phyloP scores from a whole-genome alignment of 2,888 invertebrate species.

The Glyphotaelius pellucidus region DNA sequence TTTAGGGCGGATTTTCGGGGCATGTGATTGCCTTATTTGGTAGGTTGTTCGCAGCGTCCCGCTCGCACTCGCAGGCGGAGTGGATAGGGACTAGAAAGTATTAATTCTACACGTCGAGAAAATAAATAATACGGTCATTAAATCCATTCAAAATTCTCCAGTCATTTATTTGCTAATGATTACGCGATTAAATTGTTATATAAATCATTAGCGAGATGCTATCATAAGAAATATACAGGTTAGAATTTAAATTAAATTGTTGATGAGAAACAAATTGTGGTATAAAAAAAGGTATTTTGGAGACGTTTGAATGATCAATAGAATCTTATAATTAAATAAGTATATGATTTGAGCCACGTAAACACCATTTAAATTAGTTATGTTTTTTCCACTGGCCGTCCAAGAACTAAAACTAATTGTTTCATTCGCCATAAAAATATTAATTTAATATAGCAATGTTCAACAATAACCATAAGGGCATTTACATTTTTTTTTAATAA shows the following conservation, averaged over 20 bases:
- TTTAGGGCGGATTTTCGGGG: conserved; percentile 70
- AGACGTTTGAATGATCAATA: neutral
- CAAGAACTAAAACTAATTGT: neutral
- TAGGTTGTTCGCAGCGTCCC: conserved; percentile 70
- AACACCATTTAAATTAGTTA: no score
- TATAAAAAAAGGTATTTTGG: neutral
- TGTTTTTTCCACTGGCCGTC: neutral
- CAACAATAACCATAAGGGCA: neutral
- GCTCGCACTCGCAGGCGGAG: conserved; percentile 5
- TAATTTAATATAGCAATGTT: no score
- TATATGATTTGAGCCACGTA: no score
- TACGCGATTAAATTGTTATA: neutral
- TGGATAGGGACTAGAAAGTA: conserved; percentile 30
- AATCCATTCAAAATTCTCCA: conserved; percentile 7
- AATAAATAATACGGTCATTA: conserved; percentile 4
- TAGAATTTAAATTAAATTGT: neutral
- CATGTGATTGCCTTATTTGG: conserved; percentile 77
- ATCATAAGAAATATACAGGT: neutral
- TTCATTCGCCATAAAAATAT: neutral
- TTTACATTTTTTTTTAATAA: neutral
- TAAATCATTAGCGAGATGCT: neutral
- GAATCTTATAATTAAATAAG: neutral
- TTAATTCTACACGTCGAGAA: neutral
- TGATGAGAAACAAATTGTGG: neutral
- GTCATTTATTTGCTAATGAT: conserved; percentile 30